Percentiles rank a stretch among this genome's conserved stretches.
phyloP scores from a whole-genome alignment of 2,113 vertebrate species.

The Dissostichus mawsoni region DNA sequence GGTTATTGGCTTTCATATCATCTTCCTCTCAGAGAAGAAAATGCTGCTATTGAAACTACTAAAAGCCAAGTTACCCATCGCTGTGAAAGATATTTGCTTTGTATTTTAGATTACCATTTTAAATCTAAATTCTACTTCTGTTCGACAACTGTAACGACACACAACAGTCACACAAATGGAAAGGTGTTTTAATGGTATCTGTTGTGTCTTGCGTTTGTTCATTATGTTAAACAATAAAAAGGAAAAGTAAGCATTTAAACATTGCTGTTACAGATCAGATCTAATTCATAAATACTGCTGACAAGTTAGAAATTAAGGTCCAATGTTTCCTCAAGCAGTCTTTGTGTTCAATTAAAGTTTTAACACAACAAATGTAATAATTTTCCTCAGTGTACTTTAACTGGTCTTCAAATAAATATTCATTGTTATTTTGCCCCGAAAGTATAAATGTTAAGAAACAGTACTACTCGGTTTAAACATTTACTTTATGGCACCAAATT shows the following conservation, averaged over 20 bases:
- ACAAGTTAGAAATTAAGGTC: background rate
- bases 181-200: no score
- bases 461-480: background rate
- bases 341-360: background rate
- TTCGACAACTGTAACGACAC: no score
- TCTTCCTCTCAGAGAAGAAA: background rate
- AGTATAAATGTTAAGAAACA: background rate
- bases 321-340: background rate
- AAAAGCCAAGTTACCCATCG: background rate
- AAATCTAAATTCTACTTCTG: no score
- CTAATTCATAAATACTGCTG: background rate
- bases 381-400: background rate
- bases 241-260: constrained; percentile 2
- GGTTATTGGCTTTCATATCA: background rate
- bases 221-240: background rate
- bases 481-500: background rate
- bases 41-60: background rate
- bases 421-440: background rate
- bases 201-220: background rate
- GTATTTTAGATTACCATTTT: background rate
- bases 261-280: constrained; percentile 1
- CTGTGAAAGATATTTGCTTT: background rate
- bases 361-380: background rate
- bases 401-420: background rate
- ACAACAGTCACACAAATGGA: no score